phyloP scores from a whole-genome alignment of 2,888 invertebrate genomes.

The Rotaria sp. region DNA sequence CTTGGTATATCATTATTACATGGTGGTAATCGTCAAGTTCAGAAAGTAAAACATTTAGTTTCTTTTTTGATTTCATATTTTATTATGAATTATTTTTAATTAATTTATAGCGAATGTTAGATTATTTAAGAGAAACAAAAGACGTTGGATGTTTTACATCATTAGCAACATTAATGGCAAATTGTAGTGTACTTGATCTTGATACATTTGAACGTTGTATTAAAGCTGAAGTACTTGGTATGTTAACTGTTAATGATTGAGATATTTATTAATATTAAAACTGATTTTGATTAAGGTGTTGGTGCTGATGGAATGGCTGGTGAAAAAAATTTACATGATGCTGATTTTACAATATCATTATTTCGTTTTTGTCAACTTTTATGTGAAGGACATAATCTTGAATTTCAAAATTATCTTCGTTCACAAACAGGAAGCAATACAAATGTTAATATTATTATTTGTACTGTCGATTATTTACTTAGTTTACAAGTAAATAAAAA shows the following conservation, averaged over 20 bases:
- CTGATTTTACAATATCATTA: slow-evolving; percentile 92
- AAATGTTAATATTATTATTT: slow-evolving; percentile 96
- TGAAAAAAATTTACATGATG: slow-evolving; percentile 98
- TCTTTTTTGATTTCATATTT: background rate
- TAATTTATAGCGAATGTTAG: slow-evolving; percentile 70
- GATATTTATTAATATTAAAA: too few relatives aligned
- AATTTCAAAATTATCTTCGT: slow-evolving; percentile 98
- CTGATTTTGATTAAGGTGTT: slow-evolving; percentile 44
- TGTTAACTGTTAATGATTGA: background rate
- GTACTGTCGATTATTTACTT: slow-evolving; percentile 94
- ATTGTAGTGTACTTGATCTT: slow-evolving; percentile 81
- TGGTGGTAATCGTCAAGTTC: slow-evolving; percentile 94
- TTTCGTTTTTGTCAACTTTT: slow-evolving; percentile 97
- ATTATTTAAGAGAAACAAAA: slow-evolving; percentile 95
- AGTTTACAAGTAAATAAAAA: slow-evolving; percentile 64
- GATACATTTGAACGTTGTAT: slow-evolving; percentile 98
- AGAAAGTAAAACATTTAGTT: slow-evolving; percentile 53
- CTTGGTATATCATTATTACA: slow-evolving; percentile 89
- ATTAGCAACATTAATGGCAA: slow-evolving; percentile 95
- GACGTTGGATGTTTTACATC: slow-evolving; percentile 99
- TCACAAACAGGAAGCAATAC: slow-evolving; percentile 98
- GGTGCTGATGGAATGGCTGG: slow-evolving; percentile 74
- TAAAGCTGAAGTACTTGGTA: slow-evolving; percentile 66
- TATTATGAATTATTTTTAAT: background rate
- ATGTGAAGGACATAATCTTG: slow-evolving; percentile 97